phyloP scores from a whole-genome alignment of 2,113 vertebrate genomes.

The Phrynosoma blainvillii region DNA sequence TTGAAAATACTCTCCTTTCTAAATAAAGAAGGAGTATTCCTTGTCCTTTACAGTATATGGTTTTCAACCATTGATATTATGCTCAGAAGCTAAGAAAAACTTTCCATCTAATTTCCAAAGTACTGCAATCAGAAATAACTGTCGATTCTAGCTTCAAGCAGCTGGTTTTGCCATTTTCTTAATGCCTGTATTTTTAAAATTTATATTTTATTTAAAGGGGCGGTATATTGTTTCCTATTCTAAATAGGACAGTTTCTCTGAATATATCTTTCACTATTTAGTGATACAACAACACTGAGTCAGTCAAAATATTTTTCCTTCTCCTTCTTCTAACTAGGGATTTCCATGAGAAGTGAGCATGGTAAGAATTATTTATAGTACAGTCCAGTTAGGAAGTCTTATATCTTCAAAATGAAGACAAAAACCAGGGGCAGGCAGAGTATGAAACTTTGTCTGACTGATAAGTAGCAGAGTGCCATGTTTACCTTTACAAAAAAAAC shows the following conservation, averaged over 20 bases:
- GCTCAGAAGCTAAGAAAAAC: neutral
- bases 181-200: neutral
- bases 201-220: neutral
- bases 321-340: slow-evolving; percentile 35
- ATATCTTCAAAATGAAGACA: slow-evolving; percentile 59
- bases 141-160: neutral
- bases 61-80: neutral
- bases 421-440: slow-evolving; percentile 60
- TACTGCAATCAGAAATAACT: neutral
- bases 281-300: slow-evolving; percentile 10
- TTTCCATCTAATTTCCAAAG: slow-evolving; percentile 48
- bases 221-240: neutral
- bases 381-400: slow-evolving; percentile 51
- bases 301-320: neutral
- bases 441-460: slow-evolving; percentile 64
- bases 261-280: neutral
- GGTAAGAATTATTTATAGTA: slow-evolving; percentile 28
- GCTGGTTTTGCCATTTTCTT: neutral
- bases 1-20: slow-evolving; percentile 43
- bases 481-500: slow-evolving; percentile 65
- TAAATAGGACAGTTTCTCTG: neutral
- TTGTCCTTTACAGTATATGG: slow-evolving; percentile 30
- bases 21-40: slow-evolving; percentile 50
- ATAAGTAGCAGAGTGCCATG: slow-evolving; percentile 69
- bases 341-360: slow-evolving; percentile 25